These are phyloP conservation scores for Maccullochella peelii DNA, from an alignment of 2,113 vertebrate genomes.

Conservation along the genomic window DNA sequence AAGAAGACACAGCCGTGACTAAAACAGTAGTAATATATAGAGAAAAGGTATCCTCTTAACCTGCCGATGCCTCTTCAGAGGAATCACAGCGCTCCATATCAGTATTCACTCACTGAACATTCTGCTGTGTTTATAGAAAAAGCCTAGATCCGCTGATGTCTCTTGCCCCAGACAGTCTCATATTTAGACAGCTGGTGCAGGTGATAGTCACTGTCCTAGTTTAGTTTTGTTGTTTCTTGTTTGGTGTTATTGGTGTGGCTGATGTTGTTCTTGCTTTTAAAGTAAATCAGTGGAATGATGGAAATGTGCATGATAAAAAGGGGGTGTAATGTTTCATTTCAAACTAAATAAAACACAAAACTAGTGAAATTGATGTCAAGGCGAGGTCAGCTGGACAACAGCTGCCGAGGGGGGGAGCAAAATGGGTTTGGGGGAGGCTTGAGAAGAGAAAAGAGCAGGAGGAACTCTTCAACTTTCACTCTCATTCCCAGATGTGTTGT, in stretches of 20 bases:
- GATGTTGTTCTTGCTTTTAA: conserved; percentile 36
- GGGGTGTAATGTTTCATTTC: conserved; percentile 55
- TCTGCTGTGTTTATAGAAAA: conserved; percentile 72
- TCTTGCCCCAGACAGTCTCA: conserved; percentile 64
- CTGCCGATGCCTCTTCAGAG: conserved; percentile 69
- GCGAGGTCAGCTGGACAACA: conserved; percentile 58
- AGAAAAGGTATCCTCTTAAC: conserved; percentile 78
- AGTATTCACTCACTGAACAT: conserved; percentile 60
- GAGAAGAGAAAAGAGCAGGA: conserved; percentile 65
- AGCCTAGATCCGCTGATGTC: conserved; percentile 59
- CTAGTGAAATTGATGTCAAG: conserved; percentile 49
- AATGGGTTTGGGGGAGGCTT: conserved; percentile 56
- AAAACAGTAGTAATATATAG: conserved; percentile 76
- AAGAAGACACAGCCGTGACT: conserved; percentile 78
- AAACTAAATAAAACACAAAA: conserved; percentile 57
- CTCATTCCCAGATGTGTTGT: conserved; percentile 82
- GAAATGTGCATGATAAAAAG: conserved; percentile 53
- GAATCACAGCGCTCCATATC: conserved; percentile 65
- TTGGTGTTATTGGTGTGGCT: conserved; percentile 15
- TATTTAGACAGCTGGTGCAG: conserved; percentile 46
- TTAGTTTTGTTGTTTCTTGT: conserved; percentile 13
- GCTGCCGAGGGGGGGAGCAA: conserved; percentile 71
- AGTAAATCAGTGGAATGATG: conserved; percentile 33
- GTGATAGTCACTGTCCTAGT: conserved; percentile 48
- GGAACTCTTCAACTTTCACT: conserved; percentile 83